A percentile compares a stretch with the other conserved stretches of the same genome.
Evolutionary conservation across 1,140 invertebrate genomes (phyloP).

Genomic region (Oscheius sp.): DNA sequence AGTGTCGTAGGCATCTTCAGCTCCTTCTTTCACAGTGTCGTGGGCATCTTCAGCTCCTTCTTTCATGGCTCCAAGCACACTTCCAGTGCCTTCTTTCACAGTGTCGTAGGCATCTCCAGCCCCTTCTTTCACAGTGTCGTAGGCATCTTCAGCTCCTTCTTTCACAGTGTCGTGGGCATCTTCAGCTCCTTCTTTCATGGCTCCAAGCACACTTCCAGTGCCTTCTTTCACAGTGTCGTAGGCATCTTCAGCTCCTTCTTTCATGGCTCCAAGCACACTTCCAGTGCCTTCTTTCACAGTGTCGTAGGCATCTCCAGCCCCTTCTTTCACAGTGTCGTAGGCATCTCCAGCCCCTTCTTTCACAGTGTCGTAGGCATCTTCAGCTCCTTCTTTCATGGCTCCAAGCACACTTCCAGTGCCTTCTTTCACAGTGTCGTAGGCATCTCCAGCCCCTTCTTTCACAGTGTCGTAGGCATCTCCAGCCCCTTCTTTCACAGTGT

Average conservation of each 20-base stretch:
- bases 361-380: background rate
- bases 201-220: background rate
- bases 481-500: background rate
- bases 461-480: background rate
- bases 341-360: background rate
- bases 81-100: background rate
- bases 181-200: background rate
- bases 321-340: background rate
- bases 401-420: background rate
- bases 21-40: background rate
- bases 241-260: background rate
- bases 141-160: background rate
- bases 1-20: background rate
- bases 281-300: background rate
- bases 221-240: background rate
- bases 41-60: background rate
- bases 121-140: background rate
- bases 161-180: background rate
- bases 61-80: background rate
- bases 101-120: background rate
- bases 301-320: background rate
- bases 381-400: background rate
- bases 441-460: background rate
- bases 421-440: background rate
- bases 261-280: background rate